Percentiles rank a stretch among this genome's conserved stretches.
phyloP scores from a whole-genome alignment of 1,140 invertebrate species.

The Sitodiplosis mosellana region DNA sequence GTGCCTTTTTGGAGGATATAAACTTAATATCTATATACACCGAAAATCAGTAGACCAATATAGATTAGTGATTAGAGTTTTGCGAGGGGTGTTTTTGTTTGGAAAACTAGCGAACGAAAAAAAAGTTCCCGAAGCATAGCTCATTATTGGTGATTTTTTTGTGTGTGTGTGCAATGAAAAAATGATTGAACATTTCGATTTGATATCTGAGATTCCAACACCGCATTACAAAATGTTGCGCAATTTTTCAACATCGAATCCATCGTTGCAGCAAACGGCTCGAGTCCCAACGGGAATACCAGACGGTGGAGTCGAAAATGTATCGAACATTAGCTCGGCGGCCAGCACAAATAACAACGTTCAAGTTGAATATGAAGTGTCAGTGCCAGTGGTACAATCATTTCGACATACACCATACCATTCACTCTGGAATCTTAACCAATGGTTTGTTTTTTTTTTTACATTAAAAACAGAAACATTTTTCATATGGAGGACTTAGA shows the following conservation, averaged over 20 bases:
- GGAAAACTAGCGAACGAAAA: too few species aligned
- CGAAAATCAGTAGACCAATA: too few species aligned
- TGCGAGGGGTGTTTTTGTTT: too few species aligned
- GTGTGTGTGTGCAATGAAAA: too few species aligned
- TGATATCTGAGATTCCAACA: background rate
- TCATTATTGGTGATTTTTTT: too few species aligned
- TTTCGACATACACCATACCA: constrained; percentile 22
- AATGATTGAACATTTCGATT: too few species aligned
- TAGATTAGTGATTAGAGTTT: too few species aligned
- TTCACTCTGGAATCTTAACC: constrained; percentile 23
- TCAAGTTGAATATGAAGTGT: constrained; percentile 23
- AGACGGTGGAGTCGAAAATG: too few species aligned
- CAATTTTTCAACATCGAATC: constrained; percentile 18
- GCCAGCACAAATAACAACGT: constrained; percentile 11
- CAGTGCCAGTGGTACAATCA: constrained; percentile 18
- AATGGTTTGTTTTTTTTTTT: constrained; percentile 12
- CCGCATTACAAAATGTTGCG: constrained; percentile 2
- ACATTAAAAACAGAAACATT: background rate
- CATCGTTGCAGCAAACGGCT: constrained; percentile 6
- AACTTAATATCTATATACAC: too few species aligned
- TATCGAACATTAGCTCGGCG: background rate
- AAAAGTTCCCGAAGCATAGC: too few species aligned
- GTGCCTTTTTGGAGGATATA: too few species aligned
- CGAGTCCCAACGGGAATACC: constrained; percentile 7
- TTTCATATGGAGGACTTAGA: too few species aligned